Percentiles rank a stretch among this genome's conserved stretches.
Conservation (phyloP, 2,797 vertebrate genomes). For the Tadarida brasiliensis region DNA sequence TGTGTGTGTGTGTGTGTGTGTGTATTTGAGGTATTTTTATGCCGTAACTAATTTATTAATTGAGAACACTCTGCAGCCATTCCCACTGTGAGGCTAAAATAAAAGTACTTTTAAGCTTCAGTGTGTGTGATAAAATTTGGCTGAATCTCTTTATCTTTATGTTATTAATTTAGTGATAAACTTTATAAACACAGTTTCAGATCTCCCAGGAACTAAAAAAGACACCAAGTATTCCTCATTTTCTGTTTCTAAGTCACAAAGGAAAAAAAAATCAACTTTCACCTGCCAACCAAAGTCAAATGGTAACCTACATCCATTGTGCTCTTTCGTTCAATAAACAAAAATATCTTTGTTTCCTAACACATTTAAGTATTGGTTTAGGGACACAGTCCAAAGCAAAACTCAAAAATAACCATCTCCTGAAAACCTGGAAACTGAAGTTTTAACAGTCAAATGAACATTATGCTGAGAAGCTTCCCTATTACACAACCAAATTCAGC, state of each 20-base stretch:
- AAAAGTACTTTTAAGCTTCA: neutral
- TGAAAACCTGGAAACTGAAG: neutral
- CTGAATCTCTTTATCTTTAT: neutral
- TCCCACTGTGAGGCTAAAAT: neutral
- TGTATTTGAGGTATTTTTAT: neutral
- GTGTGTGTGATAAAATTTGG: neutral
- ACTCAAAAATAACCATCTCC: neutral
- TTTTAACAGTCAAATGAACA: neutral
- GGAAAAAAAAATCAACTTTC: neutral
- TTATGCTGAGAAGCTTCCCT: neutral
- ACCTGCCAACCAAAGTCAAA: neutral
- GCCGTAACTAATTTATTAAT: neutral
- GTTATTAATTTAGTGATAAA: neutral
- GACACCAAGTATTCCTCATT: neutral
- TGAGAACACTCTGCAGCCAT: neutral
- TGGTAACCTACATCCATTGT: neutral
- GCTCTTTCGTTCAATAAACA: neutral
- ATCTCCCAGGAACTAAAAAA: neutral
- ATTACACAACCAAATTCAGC: neutral
- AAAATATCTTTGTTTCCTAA: neutral
- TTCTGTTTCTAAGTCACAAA: conserved; percentile 7
- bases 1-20: too few species aligned
- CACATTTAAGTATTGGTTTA: neutral
- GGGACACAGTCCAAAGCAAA: neutral
- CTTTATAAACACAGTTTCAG: neutral